A percentile compares a stretch with the other conserved stretches of the same genome.
Evolutionary conservation across 2,888 invertebrate genomes (phyloP).

Genomic region (Lumbricus terrestris): DNA sequence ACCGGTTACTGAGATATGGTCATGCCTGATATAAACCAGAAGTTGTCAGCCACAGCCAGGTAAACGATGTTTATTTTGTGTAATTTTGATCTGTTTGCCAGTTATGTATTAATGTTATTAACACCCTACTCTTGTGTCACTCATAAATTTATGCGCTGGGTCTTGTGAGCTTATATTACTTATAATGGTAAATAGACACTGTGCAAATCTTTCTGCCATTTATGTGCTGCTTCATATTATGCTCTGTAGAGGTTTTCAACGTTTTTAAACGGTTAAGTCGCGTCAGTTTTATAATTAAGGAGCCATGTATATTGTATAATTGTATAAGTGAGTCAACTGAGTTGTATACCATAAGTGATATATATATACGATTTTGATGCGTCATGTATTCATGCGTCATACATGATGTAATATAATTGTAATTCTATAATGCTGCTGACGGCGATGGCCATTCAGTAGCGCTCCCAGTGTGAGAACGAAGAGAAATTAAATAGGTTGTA

Average conservation of each 20-base stretch:
- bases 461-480: too few species aligned
- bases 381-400: neutral
- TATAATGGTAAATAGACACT: neutral
- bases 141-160: neutral
- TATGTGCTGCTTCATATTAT: neutral
- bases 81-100: neutral
- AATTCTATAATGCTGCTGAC: too few species aligned
- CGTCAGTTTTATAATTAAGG: neutral
- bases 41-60: neutral
- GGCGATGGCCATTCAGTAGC: too few species aligned
- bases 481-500: too few species aligned
- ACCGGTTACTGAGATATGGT: conserved; percentile 3
- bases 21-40: conserved; percentile 3
- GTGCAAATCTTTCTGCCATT: neutral
- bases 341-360: neutral
- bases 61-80: conserved; percentile 3
- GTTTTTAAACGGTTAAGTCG: neutral
- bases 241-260: neutral
- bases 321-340: too few species aligned
- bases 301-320: too few species aligned
- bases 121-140: neutral
- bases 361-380: neutral
- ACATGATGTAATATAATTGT: too few species aligned
- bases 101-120: neutral
- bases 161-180: neutral